Base-by-base conservation (phyloP, 37 sponge, comb jelly and placozoan genomes). In the Cliona cf. orientalis region DNA sequence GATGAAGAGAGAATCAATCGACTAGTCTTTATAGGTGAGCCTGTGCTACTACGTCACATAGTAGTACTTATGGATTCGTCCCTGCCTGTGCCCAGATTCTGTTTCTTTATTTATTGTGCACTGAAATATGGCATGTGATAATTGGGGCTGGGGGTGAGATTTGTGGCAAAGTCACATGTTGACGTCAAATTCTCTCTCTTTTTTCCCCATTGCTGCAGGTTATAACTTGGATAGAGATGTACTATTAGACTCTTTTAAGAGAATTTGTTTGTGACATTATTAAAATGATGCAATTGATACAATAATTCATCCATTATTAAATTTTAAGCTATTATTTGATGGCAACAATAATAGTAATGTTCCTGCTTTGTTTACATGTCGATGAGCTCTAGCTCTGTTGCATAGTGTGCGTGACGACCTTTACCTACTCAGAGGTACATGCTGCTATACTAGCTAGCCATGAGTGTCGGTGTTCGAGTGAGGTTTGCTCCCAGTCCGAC, bases 401-500 rank as follows among this genome's bases (percentile, higher is more conserved):
- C 53, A 49, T 49, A 49, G 14, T 49, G 14, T 49, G 53, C 53
- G n/a, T 49, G 53, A 49, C 53, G 53, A 49, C 53, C 53, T 49
- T 19, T 49, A 49, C 53, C 53, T 9, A 49, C 9, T 9, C 53
- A 49, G 14, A 9, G 14, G 14, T 19, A 9, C 14, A 19, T 9
- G 53, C 53, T 14, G 14, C 53, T 19, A 14, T 19, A 49, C 14
- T 14, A 49, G 14, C 9, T 9, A 49, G 14, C 9, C 9, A 19
- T 49, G 9, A 36, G 11, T 32, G 29, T 7, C 26, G 59, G 36
- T 39, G 88, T 85, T 25, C 83, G 95, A 32, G 92, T 95, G 11
- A 80, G 96, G 45, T 96, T 96, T 86, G 94, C 94, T 75, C 96
- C 96, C 14, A 90, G 91, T 87, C 93, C 96, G 11, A 96, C 96